Conservation (phyloP, 1,140 invertebrate genomes). For the Drosophila funebris region DNA sequence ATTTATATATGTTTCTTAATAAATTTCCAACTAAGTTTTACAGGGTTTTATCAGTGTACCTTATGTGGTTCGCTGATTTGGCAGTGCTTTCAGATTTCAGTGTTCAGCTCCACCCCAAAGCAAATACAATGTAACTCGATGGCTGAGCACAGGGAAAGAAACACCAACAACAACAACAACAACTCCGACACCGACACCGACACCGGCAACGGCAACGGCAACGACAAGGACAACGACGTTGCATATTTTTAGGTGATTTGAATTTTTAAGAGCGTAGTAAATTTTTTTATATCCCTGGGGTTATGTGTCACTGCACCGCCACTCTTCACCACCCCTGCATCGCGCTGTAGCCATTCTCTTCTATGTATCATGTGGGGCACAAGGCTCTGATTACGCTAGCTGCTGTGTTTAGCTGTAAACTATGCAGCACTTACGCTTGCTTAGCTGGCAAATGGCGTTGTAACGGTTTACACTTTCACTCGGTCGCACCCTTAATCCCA, state of each 20-base stretch:
- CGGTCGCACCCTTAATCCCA: neutral
- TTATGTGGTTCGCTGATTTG: conserved; percentile 15
- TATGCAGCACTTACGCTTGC: conserved; percentile 25
- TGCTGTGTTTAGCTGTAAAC: conserved; percentile 40
- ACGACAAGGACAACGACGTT: conserved; percentile 16
- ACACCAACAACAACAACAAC: neutral
- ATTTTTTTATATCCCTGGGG: conserved; percentile 69
- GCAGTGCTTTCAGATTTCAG: conserved; percentile 14
- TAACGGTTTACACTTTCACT: conserved; percentile 21
- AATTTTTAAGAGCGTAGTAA: conserved; percentile 73
- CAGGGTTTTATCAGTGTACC: conserved; percentile 9
- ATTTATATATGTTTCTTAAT: too few relatives aligned
- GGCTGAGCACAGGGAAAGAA: neutral
- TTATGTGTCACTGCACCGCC: conserved; percentile 61
- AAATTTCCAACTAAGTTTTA: neutral
- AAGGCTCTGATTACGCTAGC: conserved; percentile 30
- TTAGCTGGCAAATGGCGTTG: conserved; percentile 49
- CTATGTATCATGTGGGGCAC: neutral
- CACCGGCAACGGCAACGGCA: neutral
- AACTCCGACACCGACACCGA: neutral
- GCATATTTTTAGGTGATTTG: conserved; percentile 80
- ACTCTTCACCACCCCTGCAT: neutral
- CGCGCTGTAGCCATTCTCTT: neutral
- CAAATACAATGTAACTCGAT: conserved; percentile 38
- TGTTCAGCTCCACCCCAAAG: conserved; percentile 8